These are phyloP conservation scores for Megalops atlanticus DNA, from an alignment of 2,113 vertebrate genomes.

Conservation along the genomic window DNA sequence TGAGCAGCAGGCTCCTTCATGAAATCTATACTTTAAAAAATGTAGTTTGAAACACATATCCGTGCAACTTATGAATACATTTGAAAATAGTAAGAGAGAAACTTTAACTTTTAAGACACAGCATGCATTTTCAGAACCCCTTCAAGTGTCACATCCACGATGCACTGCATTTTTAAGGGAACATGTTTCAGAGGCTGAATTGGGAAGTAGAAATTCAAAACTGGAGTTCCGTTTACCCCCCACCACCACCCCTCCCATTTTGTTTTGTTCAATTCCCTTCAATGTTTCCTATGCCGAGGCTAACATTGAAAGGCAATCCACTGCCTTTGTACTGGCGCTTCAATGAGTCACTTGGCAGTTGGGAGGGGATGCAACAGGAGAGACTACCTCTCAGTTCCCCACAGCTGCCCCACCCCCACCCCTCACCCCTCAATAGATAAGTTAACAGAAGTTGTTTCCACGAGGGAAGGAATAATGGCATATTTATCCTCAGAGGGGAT, in stretches of 20 bases:
- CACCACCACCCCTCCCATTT: not conserved
- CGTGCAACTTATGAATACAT: no score
- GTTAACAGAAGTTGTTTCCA: conserved; percentile 40
- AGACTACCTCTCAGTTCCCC: conserved; percentile 6
- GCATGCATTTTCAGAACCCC: not conserved
- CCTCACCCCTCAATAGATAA: conserved; percentile 10
- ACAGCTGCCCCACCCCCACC: no score
- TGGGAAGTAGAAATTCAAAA: conserved; percentile 1
- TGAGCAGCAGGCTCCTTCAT: not conserved
- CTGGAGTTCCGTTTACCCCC: not conserved
- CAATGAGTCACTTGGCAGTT: not conserved
- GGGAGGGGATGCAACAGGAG: not conserved
- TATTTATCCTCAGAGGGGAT: conserved; percentile 34
- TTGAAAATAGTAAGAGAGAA: no score
- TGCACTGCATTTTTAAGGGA: not conserved
- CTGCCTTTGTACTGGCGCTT: not conserved
- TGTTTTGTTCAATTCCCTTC: conserved; percentile 11
- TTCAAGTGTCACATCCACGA: no score
- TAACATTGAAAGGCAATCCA: conserved; percentile 29
- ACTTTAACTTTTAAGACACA: no score
- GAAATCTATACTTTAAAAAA: no score
- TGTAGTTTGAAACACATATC: no score
- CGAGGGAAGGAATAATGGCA: conserved; percentile 38
- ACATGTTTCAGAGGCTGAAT: conserved; percentile 7
- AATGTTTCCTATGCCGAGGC: conserved; percentile 15